Evolutionary conservation across 2,888 invertebrate genomes (phyloP), one percentile per base, ranked within the genome.

Genomic region (Catotricha subobsoleta): DNA sequence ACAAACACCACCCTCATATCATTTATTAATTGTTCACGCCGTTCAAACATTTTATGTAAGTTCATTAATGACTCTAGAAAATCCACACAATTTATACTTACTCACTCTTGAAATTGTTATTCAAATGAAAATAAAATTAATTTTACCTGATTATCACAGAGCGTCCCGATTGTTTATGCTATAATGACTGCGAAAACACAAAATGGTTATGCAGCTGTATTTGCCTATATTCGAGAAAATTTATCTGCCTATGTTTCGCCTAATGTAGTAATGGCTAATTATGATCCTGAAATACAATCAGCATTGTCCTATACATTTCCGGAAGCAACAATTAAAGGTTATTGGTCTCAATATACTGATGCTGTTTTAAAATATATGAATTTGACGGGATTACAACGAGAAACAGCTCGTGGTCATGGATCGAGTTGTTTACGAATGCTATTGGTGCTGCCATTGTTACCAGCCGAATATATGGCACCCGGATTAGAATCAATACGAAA

Each of bases 391-490:
- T 19, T 52, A 28, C 49, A 51, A 36, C 42, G 48, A 8, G 51
- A 52, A 43, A 51, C 49, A 9, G 41, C 48, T 1, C 50, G 50
- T 34, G 49, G 51, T 2, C 46, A 49, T 10, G 49, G 50, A 8
- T 48, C 50, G 1, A 51, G 51, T 47, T 50, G 48, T 3, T 30
- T 52, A 30, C 46, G 51, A 10, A 52, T 53, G 52, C 13, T 53
- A 4, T 39, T 53, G 7, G 52, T 52, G 1, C 40, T 53, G 18
- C 53, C 53, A 9, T 39, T 53, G 15, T 40, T 53, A 6, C 53
- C 53, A 3, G 50, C 53, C 1, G 52, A 53, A 36, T 53, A 53
- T 35, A 52, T 53, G 47, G 42, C 47, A 6, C 50, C 50, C 2
- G 53, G 53, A 0, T 38, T 52, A n/a, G 49, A 51, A 16, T 45